Evolutionary conservation across 37 sponge, comb jelly and placozoan genomes (phyloP), one percentile per base, ranked within the genome.

Genomic region (Beroe ovata): DNA sequence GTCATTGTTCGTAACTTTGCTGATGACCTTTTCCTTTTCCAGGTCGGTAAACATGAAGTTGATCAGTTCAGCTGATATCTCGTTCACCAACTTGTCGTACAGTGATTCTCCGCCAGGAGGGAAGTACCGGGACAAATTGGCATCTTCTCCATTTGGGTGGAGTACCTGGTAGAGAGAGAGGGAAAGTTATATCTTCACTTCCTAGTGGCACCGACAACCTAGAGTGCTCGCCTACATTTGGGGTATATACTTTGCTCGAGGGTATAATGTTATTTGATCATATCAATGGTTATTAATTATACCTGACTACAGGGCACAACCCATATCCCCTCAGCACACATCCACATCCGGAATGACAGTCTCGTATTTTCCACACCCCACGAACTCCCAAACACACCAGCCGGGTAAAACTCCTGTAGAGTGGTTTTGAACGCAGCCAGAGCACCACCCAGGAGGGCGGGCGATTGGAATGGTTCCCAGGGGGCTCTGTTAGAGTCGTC

Each of bases 351-450:
- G 84, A 36, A 77, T 1, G 84, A 77, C 54, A 77, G 2, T 54
- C 84, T 77, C 4, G 42, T 77, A 54, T 77, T 77, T 41, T 77
- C 84, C 3, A 77, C 84, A 6, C 84, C 84, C 84, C 84, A 77
- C 3, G 42, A 42, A 14, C 21, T 77, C 19, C 54, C 84, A 30
- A 8, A 23, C 28, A 77, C 25, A 40, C 54, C 21, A 40, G 8
- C 84, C 22, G 84, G 84, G 41, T 77, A 77, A 19, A 36, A 77
- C 54, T 42, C 28, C 28, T 36, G 11, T 28, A 77, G 38, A 8
- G 47, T 77, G 0, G 84, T 8, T 36, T 40, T 77, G 54, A 42
- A 77, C 4, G 84, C 84, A 26, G 54, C 84, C 1, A 77, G 42
- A 20, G 36, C 84, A 1, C 84, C 84, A 0, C 84, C 84, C 23